These are phyloP conservation scores for Henricia sp. DNA, from an alignment of 53 echinoderm and acorn worm species.

Conservation along the genomic window DNA sequence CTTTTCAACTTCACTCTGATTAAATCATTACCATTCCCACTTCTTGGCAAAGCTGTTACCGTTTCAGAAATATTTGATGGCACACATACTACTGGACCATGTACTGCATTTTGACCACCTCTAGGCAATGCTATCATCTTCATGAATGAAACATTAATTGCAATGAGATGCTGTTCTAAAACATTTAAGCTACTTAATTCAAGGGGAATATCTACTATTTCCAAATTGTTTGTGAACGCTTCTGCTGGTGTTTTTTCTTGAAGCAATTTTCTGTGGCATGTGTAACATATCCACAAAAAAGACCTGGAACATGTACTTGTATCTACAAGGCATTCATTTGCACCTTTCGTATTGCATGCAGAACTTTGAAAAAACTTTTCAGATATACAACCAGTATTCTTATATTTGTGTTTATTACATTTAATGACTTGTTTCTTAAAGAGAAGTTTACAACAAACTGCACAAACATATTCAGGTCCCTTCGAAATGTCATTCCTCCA, in stretches of 20 bases:
- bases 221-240: conserved; percentile 40
- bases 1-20: conserved; percentile 71
- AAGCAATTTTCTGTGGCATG: conserved; percentile 67
- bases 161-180: conserved; percentile 55
- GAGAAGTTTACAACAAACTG: conserved; percentile 49
- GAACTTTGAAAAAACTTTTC: conserved; percentile 61
- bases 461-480: conserved; percentile 68
- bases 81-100: conserved; percentile 11
- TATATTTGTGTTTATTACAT: conserved; percentile 54
- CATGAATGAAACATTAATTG: conserved; percentile 55
- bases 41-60: conserved; percentile 17
- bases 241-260: conserved; percentile 22
- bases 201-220: conserved; percentile 29
- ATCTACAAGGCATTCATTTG: conserved; percentile 11
- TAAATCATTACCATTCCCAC: conserved; percentile 46
- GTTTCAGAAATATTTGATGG: conserved; percentile 21
- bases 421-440: conserved; percentile 57
- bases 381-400: conserved; percentile 26
- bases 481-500: conserved; percentile 36
- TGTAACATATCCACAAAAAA: conserved; percentile 68
- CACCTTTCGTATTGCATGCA: conserved; percentile 51
- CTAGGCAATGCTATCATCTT: conserved; percentile 26
- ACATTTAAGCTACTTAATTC: conserved; percentile 37
- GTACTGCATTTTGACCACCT: conserved; percentile 19
- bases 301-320: conserved; percentile 56